Evolutionary conservation across 2,113 vertebrate genomes (phyloP), one percentile per base, ranked within the genome.

Genomic region (Clarias gariepinus): DNA sequence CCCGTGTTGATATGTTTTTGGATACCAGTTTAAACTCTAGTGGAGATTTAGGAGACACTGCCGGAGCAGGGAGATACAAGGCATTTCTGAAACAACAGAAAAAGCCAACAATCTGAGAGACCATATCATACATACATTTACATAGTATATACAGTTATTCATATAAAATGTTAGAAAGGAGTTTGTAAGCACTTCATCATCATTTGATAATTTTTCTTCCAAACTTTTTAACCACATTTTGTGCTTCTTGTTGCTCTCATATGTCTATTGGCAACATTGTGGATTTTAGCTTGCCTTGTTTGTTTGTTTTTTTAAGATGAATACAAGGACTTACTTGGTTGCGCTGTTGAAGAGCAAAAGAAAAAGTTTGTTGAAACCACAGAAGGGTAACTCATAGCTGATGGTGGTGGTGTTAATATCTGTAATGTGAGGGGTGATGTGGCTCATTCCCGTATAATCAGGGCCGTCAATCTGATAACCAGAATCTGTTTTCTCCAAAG

Each of bases 381-480:
- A 99, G 91, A 98, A 97, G 4, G 98, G 97, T 0, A 95, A 94
- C 28, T 94, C 90, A 4, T 93, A 91, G n/a, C 94, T 95, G 1
- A 95, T 94, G 82, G 98, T 91, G 21, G 92, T 96, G 36, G 99
- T 96, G 80, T 99, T 98, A 93, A 99, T 95, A 93, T 98, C 97
- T 0, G 97, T 97, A 71, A 99, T 78, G 81, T 95, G 91, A 10
- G 97, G 96, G 1, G 96, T 96, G 93, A 99, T 13, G 87, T 99
- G 95, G 88, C 96, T 95, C 85, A 99, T 96, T 80, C 95, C 97
- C 0, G 95, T 97, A 91, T 96, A 99, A 92, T 99, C 98, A 87
- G 99, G 97, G 74, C 96, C 97, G 95, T 98, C 99, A 88, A 99
- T 96, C 98, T 98, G 99, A 85, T 99, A 94, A 53, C 98, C 98